Evolutionary conservation across 1,140 invertebrate genomes (phyloP).

Genomic region (Dinoponera quadriceps): DNA sequence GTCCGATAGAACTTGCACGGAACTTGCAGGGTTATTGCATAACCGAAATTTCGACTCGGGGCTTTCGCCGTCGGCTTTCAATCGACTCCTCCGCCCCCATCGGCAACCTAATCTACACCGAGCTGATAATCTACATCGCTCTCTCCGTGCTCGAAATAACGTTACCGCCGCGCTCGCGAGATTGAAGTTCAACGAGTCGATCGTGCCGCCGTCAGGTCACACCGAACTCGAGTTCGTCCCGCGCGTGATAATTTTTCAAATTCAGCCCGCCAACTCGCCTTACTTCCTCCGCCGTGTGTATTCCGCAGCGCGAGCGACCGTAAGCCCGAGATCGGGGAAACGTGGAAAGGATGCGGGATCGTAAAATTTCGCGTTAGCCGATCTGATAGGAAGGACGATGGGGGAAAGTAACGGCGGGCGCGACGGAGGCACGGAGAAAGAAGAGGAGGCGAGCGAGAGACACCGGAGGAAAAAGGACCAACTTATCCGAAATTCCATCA

Average conservation of each 20-base stretch:
- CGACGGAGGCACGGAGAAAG: conserved; percentile 35
- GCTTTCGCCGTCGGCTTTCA: neutral
- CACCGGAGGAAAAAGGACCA: neutral
- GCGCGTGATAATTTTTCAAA: neutral
- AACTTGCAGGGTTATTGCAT: no score
- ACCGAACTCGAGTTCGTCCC: no score
- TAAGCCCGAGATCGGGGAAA: conserved; percentile 61
- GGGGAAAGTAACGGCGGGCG: conserved; percentile 45
- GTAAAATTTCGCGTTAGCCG: conserved; percentile 69
- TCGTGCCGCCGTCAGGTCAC: no score
- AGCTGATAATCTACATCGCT: no score
- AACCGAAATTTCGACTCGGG: no score
- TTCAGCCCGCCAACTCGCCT: no score
- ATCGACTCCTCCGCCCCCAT: conserved; percentile 13
- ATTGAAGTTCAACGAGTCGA: conserved; percentile 34
- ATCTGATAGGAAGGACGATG: conserved; percentile 48
- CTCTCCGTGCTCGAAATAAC: conserved; percentile 13
- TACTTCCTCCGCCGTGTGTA: neutral
- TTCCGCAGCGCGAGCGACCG: neutral
- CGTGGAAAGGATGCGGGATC: conserved; percentile 37
- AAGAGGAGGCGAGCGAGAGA: neutral
- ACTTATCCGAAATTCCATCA: conserved; percentile 46
- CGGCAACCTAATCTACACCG: conserved; percentile 24
- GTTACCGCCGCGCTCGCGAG: conserved; percentile 18
- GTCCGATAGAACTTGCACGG: no score